Percentiles rank a stretch among this genome's conserved stretches.
phyloP scores from a whole-genome alignment of 2,888 invertebrate genomes.

The Cepaea hortensis region DNA sequence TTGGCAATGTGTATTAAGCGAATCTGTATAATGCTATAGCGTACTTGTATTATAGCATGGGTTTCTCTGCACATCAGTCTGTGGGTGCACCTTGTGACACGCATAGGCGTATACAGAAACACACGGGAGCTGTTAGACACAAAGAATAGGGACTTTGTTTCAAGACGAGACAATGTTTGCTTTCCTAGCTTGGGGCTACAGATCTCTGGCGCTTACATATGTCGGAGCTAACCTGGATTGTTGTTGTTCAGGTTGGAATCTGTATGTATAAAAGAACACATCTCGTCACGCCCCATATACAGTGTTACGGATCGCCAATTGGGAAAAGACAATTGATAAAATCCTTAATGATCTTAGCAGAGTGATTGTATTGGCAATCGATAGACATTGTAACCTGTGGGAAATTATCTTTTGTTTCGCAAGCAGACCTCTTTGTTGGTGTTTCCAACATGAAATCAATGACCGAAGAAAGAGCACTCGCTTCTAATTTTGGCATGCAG shows the following conservation, averaged over 20 bases:
- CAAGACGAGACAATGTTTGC: background rate
- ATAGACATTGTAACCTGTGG: background rate
- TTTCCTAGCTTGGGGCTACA: background rate
- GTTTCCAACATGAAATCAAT: background rate
- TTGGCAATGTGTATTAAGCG: too few species aligned
- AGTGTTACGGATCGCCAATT: background rate
- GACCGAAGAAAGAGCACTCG: constrained; percentile 15
- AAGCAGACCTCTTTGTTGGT: background rate
- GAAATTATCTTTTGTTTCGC: background rate
- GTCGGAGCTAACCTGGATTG: background rate
- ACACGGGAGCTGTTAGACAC: background rate
- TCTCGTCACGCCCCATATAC: background rate
- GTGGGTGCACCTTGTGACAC: background rate
- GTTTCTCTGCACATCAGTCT: background rate
- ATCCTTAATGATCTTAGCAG: background rate
- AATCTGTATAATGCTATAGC: too few species aligned
- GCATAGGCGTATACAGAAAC: too few species aligned
- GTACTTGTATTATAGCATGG: background rate
- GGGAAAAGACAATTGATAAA: constrained; percentile 9
- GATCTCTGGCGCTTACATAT: background rate
- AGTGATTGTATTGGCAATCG: constrained; percentile 4
- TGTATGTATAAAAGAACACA: background rate
- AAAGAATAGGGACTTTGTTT: background rate
- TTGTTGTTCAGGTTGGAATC: too few species aligned
- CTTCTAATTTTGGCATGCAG: background rate